Base-by-base conservation (phyloP, 2,888 invertebrate genomes). In the Hetaerina titia region DNA sequence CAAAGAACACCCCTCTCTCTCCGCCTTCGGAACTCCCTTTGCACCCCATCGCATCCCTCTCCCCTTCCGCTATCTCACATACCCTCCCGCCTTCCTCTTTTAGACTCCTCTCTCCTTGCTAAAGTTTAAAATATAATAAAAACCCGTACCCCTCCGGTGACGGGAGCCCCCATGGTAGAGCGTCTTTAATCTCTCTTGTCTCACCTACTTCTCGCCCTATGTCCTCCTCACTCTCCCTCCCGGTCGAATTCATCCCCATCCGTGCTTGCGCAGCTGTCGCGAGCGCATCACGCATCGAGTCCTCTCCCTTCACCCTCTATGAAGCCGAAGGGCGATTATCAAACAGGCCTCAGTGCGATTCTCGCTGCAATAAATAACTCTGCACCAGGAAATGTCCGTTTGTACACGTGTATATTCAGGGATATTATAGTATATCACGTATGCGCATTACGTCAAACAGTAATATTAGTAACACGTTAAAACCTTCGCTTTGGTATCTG, bases 81-180 rank as follows among this genome's bases (percentile, higher is more conserved):
- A 31, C 31, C 13, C 11, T 31, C 25, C 11, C 4, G 45, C 11
- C 81, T 31, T 81, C 81, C 81, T 15, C 81, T 31, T 81, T 81
- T 81, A 81, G 81, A 31, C 81, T 6, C 81, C 81, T 31, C 81
- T 15, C 81, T 6, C 81, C 81, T 31, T 31, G 81, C 81, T 31
- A 81, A 81, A 81, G 81, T 81, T 45, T 81, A 81, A 81, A 81
- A 81, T 69, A 69, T 22, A 31, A 81, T 31, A 81, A 31, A 81
- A 4, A 31, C 81, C 25, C 8, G 69, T 22, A 69, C 22, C 25
- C 81, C 81, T 81, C 22, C 81, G 81, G 31, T 13, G 69, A 69
- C 22, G 81, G 81, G 13, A 69, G 7, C 19, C 69, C 5, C 8
- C 5, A 0, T n/a, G 25, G n/a, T n/a, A n/a, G n/a, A 31, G 31